These are phyloP conservation scores for Habroteleia sp. DNA, from an alignment of 2,888 invertebrate species.

Conservation along the genomic window DNA sequence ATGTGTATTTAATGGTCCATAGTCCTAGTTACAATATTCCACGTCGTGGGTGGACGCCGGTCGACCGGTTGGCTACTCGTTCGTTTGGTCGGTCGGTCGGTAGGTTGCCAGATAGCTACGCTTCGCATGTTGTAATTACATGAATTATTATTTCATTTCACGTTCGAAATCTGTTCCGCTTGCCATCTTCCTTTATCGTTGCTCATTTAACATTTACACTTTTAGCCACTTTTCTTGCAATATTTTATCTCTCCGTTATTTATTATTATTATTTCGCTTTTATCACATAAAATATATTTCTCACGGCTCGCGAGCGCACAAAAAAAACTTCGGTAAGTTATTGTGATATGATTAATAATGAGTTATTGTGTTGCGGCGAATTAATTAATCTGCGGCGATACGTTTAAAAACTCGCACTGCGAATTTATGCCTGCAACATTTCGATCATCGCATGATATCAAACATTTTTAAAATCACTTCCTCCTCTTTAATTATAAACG, in stretches of 20 bases:
- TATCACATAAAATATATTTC: constrained; percentile 26
- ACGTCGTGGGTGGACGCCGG: constrained; percentile 76
- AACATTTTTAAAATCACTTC: constrained; percentile 14
- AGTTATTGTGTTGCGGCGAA: constrained; percentile 28
- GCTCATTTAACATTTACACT: constrained; percentile 51
- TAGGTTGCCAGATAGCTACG: constrained; percentile 65
- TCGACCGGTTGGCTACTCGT: constrained; percentile 63
- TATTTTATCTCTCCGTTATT: constrained; percentile 31
- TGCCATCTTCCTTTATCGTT: constrained; percentile 63
- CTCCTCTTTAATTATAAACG: constrained; percentile 24
- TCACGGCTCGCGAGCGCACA: constrained; percentile 13
- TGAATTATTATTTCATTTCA: constrained; percentile 78
- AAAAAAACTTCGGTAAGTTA: constrained; percentile 25
- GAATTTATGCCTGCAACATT: constrained; percentile 27
- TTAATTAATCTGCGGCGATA: constrained; percentile 27
- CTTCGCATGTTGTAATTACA: constrained; percentile 76
- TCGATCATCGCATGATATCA: constrained; percentile 18
- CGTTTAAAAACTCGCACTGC: constrained; percentile 4
- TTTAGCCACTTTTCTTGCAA: constrained; percentile 41
- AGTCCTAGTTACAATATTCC: constrained; percentile 75
- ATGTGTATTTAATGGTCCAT: constrained; percentile 77
- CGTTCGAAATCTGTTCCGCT: constrained; percentile 74
- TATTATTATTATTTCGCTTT: constrained; percentile 39
- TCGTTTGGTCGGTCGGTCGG: constrained; percentile 58
- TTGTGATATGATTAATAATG: constrained; percentile 25